A percentile compares a stretch with the other conserved stretches of the same genome.
phyloP scores from a whole-genome alignment of 2,888 invertebrate species.

The Trissolcus japonicus region DNA sequence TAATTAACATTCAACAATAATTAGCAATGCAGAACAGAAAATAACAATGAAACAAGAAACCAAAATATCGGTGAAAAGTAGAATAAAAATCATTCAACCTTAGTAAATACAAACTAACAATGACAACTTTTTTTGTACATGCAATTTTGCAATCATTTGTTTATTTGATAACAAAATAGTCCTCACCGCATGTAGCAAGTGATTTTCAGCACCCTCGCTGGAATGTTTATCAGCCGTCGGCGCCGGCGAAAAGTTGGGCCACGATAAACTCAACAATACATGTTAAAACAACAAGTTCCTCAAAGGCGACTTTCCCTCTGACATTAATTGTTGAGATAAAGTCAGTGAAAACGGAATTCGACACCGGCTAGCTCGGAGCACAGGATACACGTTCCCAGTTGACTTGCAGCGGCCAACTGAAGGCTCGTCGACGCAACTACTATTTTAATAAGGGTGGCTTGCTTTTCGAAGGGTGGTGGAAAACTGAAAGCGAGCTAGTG shows the following conservation, averaged over 20 bases:
- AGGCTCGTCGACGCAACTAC: conserved; percentile 44
- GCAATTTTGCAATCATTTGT: not conserved
- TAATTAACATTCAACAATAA: not conserved
- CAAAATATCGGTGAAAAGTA: not conserved
- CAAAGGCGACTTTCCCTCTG: not conserved
- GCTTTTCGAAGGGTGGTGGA: conserved; percentile 54
- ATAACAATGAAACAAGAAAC: not conserved
- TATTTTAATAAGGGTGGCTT: conserved; percentile 58
- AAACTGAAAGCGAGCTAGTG: conserved; percentile 46
- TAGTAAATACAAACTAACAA: too few species aligned
- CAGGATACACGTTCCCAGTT: conserved; percentile 29
- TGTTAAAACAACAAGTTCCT: not conserved
- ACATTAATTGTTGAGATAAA: not conserved
- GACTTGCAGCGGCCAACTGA: conserved; percentile 59
- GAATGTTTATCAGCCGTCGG: not conserved
- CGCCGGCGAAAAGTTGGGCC: conserved; percentile 6
- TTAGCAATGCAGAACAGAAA: not conserved
- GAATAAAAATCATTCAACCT: not conserved
- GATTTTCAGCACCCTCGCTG: not conserved
- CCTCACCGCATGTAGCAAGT: conserved; percentile 42
- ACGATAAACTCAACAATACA: not conserved
- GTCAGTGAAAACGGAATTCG: not conserved
- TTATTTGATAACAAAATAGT: not conserved
- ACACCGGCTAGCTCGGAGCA: conserved; percentile 23
- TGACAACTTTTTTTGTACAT: not conserved